Conservation (phyloP, 2,113 vertebrate genomes). For the Thalassarche chlororhynchos region DNA sequence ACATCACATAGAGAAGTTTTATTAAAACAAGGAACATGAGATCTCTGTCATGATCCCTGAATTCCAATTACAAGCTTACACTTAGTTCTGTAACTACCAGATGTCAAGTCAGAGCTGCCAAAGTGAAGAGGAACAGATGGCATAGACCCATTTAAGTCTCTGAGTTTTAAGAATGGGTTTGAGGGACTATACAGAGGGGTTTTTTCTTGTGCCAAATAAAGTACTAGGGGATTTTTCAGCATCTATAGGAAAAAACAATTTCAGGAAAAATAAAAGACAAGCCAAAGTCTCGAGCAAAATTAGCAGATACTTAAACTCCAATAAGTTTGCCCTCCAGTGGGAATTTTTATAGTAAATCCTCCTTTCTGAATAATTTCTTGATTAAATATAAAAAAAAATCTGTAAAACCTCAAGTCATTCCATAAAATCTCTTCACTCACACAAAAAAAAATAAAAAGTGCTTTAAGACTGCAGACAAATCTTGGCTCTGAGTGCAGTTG, state of each 20-base stretch:
- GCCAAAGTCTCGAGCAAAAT: neutral
- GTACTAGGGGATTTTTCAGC: neutral
- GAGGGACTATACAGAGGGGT: neutral
- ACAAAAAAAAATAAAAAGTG: neutral
- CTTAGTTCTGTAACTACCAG: constrained; percentile 17
- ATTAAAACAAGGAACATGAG: neutral
- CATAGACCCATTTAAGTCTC: neutral
- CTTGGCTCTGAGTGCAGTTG: neutral
- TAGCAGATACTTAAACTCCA: neutral
- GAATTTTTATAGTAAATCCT: neutral
- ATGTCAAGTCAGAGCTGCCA: constrained; percentile 47
- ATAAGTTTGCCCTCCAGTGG: neutral
- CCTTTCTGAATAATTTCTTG: neutral
- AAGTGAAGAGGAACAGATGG: constrained; percentile 39
- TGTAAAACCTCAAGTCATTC: neutral
- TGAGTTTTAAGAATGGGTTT: neutral
- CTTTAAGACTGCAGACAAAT: neutral
- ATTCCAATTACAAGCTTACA: constrained; percentile 28
- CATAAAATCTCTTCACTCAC: neutral
- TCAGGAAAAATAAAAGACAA: neutral
- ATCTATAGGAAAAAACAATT: neutral
- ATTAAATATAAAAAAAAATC: neutral
- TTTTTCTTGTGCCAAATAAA: neutral
- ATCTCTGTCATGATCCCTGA: neutral
- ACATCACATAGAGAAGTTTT: neutral